Conservation (phyloP, 2,888 invertebrate genomes). For the Ctena decussata region DNA sequence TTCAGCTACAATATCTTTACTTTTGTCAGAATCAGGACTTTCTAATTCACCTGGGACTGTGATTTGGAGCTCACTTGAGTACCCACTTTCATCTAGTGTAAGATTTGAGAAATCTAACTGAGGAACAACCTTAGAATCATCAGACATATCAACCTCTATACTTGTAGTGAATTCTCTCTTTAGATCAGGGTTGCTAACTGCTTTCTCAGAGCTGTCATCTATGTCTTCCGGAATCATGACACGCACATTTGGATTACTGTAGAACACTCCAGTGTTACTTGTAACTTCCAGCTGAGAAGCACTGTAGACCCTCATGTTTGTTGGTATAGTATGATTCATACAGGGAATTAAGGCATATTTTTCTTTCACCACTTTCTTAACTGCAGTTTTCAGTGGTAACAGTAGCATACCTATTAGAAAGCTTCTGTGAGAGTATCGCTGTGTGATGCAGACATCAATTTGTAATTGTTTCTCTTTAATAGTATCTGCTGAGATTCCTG, state of each 20-base stretch:
- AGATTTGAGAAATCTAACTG: constrained; percentile 46
- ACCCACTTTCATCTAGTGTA: constrained; percentile 61
- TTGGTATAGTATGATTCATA: constrained; percentile 81
- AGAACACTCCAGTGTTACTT: constrained; percentile 57
- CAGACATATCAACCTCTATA: constrained; percentile 53
- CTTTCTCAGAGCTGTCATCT: constrained; percentile 60
- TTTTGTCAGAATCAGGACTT: constrained; percentile 54
- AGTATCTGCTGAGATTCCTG: constrained; percentile 73
- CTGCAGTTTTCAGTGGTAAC: constrained; percentile 78
- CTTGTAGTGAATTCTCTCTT: constrained; percentile 44
- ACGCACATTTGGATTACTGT: constrained; percentile 74
- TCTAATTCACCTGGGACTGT: constrained; percentile 57
- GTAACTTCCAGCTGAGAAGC: constrained; percentile 74
- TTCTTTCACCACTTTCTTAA: constrained; percentile 79
- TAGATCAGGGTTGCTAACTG: constrained; percentile 75
- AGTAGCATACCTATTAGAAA: constrained; percentile 81
- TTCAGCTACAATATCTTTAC: neutral
- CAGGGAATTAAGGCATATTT: constrained; percentile 80
- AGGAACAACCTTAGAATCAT: constrained; percentile 36
- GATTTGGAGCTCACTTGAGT: constrained; percentile 58
- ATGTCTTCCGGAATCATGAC: constrained; percentile 58
- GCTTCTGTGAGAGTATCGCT: constrained; percentile 77
- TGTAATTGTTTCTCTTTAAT: constrained; percentile 76
- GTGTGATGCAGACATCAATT: constrained; percentile 82
- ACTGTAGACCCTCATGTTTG: constrained; percentile 82